Evolutionary conservation across 2,113 vertebrate genomes (phyloP), one percentile per base, ranked within the genome.

Genomic region (Nibea coibor): DNA sequence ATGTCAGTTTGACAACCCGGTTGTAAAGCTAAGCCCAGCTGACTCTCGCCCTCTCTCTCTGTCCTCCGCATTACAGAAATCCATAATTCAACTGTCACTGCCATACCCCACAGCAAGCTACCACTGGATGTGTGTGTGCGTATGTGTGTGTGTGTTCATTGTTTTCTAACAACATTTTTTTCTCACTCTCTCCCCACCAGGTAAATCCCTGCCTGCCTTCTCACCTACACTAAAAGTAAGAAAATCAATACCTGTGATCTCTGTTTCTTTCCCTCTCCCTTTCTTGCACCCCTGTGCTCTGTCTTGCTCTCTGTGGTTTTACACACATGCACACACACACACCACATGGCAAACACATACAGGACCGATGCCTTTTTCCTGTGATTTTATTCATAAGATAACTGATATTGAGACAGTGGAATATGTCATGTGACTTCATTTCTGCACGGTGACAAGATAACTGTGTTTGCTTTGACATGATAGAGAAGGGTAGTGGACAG

Each of bases 171-270:
- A 89, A 68, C 65, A 68, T 88, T 91, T 73, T 39, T 78, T 69
- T 87, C 72, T 84, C 58, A 0, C 80, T 89, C 51, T 93, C 63
- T 85, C 65, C 61, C 83, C 87, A 77, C 82, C 82, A 87, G 83
- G 82, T 84, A 88, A 90, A 88, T 88, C 88, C 81, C 85, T 72
- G 67, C 61, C 76, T 76, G 84, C 65, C 87, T 82, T 62, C 84
- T 89, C 91, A 88, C 89, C 88, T 81, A 5, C 80, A 84, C 80
- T 73, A 80, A 90, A 91, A 84, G 91, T 92, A 90, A 92, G 87
- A 86, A 86, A 93, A 92, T 93, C 91, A 73, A 93, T 92, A 90
- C 51, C 7, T 91, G 83, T 88, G 89, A 91, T 93, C 79, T 81
- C 73, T 79, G 17, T 79, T 74, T 87, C 80, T 82, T 35, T 71